Evolutionary conservation across 2,113 vertebrate genomes (phyloP).

Genomic region (Anguilla rostrata): DNA sequence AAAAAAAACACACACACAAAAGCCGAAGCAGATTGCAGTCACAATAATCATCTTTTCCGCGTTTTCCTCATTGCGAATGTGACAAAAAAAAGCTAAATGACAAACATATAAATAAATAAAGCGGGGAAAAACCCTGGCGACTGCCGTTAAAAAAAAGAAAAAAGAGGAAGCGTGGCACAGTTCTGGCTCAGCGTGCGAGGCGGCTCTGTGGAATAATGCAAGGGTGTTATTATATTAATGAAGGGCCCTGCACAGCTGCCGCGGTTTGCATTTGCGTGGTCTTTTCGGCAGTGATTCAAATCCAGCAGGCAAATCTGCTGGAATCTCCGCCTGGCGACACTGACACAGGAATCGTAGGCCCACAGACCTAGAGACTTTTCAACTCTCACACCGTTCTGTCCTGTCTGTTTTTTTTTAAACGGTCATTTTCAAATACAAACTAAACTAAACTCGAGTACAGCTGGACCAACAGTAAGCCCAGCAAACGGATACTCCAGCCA

Average conservation of each 20-base stretch:
- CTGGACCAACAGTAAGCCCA: too few species aligned
- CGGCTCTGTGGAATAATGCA: slow-evolving; percentile 21
- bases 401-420: neutral
- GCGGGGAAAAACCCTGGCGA: neutral
- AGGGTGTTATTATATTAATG: slow-evolving; percentile 53
- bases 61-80: slow-evolving; percentile 34
- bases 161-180: neutral
- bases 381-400: neutral
- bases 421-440: too few species aligned
- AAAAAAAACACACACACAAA: slow-evolving; percentile 3
- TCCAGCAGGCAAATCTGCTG: slow-evolving; percentile 35
- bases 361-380: too few species aligned
- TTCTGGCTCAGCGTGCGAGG: neutral
- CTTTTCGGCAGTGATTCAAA: slow-evolving; percentile 32
- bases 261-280: slow-evolving; percentile 25
- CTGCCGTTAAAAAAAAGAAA: neutral
- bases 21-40: slow-evolving; percentile 35
- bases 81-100: slow-evolving; percentile 30
- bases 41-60: slow-evolving; percentile 43
- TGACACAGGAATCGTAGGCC: neutral
- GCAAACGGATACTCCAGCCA: neutral
- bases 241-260: slow-evolving; percentile 38
- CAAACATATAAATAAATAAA: slow-evolving; percentile 43
- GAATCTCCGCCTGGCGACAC: neutral
- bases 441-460: too few species aligned